These are phyloP conservation scores for Leucania comma DNA, from an alignment of 2,888 invertebrate genomes.

Conservation along the genomic window DNA sequence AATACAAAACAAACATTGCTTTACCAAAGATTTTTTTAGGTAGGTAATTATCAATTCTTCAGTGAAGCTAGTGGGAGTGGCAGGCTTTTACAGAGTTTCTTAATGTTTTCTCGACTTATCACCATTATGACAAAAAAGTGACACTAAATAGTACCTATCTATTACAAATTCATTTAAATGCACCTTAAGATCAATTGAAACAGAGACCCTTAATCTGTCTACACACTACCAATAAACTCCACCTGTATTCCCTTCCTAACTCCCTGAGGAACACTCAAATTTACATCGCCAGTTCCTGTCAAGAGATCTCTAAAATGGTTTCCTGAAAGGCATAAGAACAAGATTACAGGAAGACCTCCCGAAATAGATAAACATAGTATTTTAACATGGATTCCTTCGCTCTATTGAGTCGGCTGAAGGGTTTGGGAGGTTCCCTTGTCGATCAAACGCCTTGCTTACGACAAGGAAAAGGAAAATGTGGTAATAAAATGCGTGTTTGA, in stretches of 20 bases:
- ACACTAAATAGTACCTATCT: too few relatives aligned
- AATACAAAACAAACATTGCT: too few relatives aligned
- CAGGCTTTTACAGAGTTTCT: too few relatives aligned
- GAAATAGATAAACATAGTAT: slow-evolving; percentile 58
- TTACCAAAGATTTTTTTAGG: too few relatives aligned
- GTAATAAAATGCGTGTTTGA: slow-evolving; percentile 36
- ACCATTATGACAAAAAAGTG: too few relatives aligned
- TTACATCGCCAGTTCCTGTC: slow-evolving; percentile 2
- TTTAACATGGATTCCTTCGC: slow-evolving; percentile 46
- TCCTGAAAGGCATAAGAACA: slow-evolving; percentile 23
- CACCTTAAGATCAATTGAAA: background rate
- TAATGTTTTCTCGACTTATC: too few relatives aligned
- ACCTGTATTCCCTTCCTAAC: background rate
- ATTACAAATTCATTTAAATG: background rate
- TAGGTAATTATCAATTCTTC: too few relatives aligned
- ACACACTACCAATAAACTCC: background rate
- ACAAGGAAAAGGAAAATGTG: slow-evolving; percentile 23
- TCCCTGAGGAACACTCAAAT: background rate
- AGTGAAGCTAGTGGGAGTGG: too few relatives aligned
- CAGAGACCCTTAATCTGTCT: background rate
- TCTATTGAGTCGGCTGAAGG: slow-evolving; percentile 54
- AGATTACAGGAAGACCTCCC: slow-evolving; percentile 44
- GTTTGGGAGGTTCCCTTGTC: slow-evolving; percentile 48
- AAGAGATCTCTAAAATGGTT: slow-evolving; percentile 34
- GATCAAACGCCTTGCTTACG: slow-evolving; percentile 54